Evolutionary conservation across 1,140 invertebrate genomes (phyloP), one percentile per base, ranked within the genome.

Genomic region (Orius insidiosus): DNA sequence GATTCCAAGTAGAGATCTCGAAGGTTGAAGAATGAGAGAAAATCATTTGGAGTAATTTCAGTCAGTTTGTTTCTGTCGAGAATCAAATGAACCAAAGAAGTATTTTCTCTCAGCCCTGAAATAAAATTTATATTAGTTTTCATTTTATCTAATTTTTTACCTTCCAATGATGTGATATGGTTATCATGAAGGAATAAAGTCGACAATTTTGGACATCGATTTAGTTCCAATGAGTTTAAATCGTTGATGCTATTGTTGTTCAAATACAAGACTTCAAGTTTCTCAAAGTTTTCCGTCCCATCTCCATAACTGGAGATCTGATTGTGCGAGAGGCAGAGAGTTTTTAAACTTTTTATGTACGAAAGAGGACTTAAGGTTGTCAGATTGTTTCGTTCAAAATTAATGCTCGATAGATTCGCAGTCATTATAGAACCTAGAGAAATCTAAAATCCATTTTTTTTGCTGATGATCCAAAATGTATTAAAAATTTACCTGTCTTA

Each of bases 261-360:
- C 38, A 58, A 31, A 18, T 55, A 51, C 31, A 58, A 47, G 5
- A 51, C 55, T 13, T 46, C 48, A 4, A 58, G 34, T 33, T 50
- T 46, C 10, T 48, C 45, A 16, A 56, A 52, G 7, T 39, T 42
- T 15, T 52, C 37, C 30, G 24, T 43, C 0, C 55, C 47, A 31
- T 51, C 52, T 32, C 47, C 48, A 18, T 56, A 42, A 43, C 35
- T 49, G 13, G 47, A 44, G 44, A 58, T 54, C 18, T 46, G 50
- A 46, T 58, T 58, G 32, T 52, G 52, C 18, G 54, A 54, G n/a
- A 58, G 35, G 39, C 56, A 54, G 9, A 58, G 40, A 47, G 54
- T 56, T 24, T 58, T 53, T 42, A 58, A 49, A n/a, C 46, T 48
- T 13, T 32, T 40, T 1, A 47, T 19, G 5, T 31, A 15, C 14